Conservation (phyloP, 2,113 vertebrate species). For the Cyanoliseus patagonus region DNA sequence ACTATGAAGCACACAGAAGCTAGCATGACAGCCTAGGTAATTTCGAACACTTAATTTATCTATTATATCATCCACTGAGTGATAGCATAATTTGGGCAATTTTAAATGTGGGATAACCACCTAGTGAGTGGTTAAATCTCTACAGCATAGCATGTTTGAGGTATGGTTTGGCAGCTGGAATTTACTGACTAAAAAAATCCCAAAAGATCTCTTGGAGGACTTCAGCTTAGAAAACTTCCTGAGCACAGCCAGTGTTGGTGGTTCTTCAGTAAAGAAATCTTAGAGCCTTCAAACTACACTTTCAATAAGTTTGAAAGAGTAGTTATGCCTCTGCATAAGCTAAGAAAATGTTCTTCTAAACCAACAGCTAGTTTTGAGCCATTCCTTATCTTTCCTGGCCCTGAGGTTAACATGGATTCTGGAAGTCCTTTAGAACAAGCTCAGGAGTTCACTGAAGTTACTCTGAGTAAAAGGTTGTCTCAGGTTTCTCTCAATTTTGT, state of each 20-base stretch:
- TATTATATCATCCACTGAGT: conserved; percentile 14
- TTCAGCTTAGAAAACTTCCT: background rate
- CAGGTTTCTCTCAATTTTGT: background rate
- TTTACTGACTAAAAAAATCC: background rate
- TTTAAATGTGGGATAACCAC: background rate
- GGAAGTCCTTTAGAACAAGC: background rate
- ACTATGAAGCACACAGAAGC: background rate
- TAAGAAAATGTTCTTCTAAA: background rate
- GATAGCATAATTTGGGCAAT: conserved; percentile 30
- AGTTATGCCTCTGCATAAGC: background rate
- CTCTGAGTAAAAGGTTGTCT: background rate
- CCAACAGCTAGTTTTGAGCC: background rate
- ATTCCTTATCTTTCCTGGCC: background rate
- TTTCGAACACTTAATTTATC: conserved; percentile 41
- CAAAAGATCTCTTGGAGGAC: background rate
- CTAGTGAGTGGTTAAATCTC: background rate
- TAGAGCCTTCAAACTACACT: background rate
- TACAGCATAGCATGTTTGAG: background rate
- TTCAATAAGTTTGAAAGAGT: background rate
- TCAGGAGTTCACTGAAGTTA: background rate
- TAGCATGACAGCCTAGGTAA: background rate
- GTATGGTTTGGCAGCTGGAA: background rate
- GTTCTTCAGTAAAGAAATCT: background rate
- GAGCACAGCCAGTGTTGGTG: background rate
- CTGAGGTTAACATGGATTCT: background rate